Evolutionary conservation across 2,113 vertebrate species (phyloP).

Genomic region (Pterophyllum scalare): DNA sequence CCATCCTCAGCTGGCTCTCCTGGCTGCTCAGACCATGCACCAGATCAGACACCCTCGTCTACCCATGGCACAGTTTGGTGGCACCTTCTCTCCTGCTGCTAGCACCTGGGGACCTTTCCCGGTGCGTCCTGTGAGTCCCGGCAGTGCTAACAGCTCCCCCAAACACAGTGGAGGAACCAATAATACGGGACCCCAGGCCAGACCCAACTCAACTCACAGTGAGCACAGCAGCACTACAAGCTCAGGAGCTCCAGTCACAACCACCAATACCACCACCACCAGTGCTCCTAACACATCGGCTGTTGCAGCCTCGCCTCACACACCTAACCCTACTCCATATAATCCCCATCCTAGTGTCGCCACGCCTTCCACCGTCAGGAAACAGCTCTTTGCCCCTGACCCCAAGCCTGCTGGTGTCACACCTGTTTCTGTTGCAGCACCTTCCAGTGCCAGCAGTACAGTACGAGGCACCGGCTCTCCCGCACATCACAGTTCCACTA

Average conservation of each 20-base stretch:
- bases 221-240: slow-evolving; percentile 65
- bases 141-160: slow-evolving; percentile 94
- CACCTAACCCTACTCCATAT: slow-evolving; percentile 80
- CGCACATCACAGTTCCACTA: slow-evolving; percentile 72
- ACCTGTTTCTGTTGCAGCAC: slow-evolving; percentile 76
- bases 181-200: slow-evolving; percentile 47
- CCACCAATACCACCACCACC: slow-evolving; percentile 50
- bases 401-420: slow-evolving; percentile 81
- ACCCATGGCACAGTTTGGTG: slow-evolving; percentile 98
- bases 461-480: slow-evolving; percentile 71
- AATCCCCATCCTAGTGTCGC: slow-evolving; percentile 82
- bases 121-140: slow-evolving; percentile 95
- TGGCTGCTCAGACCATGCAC: slow-evolving; percentile 98
- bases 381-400: slow-evolving; percentile 92
- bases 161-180: slow-evolving; percentile 88
- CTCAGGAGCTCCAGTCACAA: slow-evolving; percentile 46
- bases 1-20: slow-evolving; percentile 95
- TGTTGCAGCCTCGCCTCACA: slow-evolving; percentile 79
- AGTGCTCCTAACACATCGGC: slow-evolving; percentile 72
- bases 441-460: slow-evolving; percentile 75
- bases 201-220: slow-evolving; percentile 55
- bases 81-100: slow-evolving; percentile 93
- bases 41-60: slow-evolving; percentile 97
- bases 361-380: slow-evolving; percentile 92
- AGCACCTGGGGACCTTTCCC: slow-evolving; percentile 99